Evolutionary conservation across 1,140 invertebrate species (phyloP).

Genomic region (Leptopilina boulardi): DNA sequence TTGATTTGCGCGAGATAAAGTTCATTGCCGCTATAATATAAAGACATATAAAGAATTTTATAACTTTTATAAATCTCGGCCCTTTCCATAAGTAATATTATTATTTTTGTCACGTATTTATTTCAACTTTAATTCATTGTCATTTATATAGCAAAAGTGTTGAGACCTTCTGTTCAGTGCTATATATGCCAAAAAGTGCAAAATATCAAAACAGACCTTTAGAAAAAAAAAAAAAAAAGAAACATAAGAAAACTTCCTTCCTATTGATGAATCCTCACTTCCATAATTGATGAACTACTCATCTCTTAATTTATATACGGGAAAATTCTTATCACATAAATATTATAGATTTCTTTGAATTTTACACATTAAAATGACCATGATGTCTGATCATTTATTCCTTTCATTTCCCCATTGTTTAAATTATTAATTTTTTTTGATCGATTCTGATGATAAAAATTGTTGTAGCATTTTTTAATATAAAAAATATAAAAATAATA

Average conservation of each 20-base stretch:
- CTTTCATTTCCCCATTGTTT: too few relatives aligned
- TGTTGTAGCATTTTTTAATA: too few relatives aligned
- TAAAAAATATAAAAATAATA: too few relatives aligned
- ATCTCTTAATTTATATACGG: neutral
- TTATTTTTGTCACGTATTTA: constrained; percentile 20
- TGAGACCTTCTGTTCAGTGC: neutral
- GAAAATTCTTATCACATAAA: neutral
- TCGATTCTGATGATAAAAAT: too few relatives aligned
- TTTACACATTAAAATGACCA: neutral
- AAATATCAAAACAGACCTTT: neutral
- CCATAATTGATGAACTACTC: neutral
- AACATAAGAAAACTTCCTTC: neutral
- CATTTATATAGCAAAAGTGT: neutral
- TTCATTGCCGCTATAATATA: constrained; percentile 11
- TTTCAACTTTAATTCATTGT: neutral
- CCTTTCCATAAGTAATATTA: neutral
- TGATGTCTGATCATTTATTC: too few relatives aligned
- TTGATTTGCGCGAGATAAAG: neutral
- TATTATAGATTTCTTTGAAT: too few relatives aligned
- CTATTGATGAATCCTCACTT: neutral
- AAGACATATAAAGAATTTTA: neutral
- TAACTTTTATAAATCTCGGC: neutral
- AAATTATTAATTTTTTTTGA: too few relatives aligned
- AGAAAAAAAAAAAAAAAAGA: too few relatives aligned
- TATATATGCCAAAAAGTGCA: neutral